Evolutionary conservation across 2,113 vertebrate genomes (phyloP).

Genomic region (Centrocercus urophasianus): DNA sequence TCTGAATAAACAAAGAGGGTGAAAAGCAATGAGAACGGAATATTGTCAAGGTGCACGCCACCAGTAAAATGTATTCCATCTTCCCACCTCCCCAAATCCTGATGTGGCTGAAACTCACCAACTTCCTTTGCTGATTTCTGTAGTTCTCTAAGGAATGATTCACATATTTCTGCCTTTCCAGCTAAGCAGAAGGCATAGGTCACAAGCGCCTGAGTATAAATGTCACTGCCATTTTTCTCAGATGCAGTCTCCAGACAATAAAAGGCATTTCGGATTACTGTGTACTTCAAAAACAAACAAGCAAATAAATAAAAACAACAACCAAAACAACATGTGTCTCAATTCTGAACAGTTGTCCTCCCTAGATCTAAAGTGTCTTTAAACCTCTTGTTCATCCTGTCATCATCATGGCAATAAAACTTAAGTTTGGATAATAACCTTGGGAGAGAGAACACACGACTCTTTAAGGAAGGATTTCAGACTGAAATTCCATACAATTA

Average conservation of each 20-base stretch:
- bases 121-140: conserved; percentile 56
- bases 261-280: conserved; percentile 75
- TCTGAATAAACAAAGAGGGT: conserved; percentile 7
- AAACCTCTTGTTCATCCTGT: not conserved
- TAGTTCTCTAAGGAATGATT: conserved; percentile 38
- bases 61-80: not conserved
- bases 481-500: not conserved
- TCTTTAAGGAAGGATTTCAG: not conserved
- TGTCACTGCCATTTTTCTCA: conserved; percentile 38
- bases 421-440: not conserved
- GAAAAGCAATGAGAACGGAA: not conserved
- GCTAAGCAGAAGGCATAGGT: conserved; percentile 87
- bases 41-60: not conserved
- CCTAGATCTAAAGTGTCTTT: not conserved
- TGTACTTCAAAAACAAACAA: conserved; percentile 69
- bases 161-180: conserved; percentile 74
- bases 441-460: not conserved
- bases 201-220: conserved; percentile 83
- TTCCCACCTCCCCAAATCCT: not conserved
- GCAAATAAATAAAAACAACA: too few species aligned
- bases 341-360: not conserved
- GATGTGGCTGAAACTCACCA: conserved; percentile 44
- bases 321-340: not conserved
- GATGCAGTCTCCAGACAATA: conserved; percentile 76
- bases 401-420: not conserved